phyloP scores from a whole-genome alignment of 2,113 vertebrate genomes.

The Hippopotamus amphibius region DNA sequence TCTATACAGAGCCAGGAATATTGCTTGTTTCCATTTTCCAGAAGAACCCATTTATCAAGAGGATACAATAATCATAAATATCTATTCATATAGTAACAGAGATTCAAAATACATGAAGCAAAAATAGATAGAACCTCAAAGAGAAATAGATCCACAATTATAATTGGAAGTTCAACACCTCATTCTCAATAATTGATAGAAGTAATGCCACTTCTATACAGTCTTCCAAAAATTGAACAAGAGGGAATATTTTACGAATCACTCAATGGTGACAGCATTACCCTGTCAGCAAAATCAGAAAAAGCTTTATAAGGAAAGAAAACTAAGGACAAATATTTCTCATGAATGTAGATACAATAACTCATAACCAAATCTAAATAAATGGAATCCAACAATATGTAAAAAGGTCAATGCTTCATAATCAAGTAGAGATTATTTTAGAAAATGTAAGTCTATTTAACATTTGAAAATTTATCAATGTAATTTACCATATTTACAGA shows the following conservation, averaged over 20 bases:
- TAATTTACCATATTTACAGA: neutral
- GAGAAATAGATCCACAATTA: neutral
- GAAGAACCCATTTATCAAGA: neutral
- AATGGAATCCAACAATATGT: neutral
- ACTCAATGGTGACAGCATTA: neutral
- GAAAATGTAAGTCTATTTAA: neutral
- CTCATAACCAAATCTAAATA: neutral
- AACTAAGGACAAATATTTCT: neutral
- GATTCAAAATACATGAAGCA: neutral
- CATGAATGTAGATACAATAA: neutral
- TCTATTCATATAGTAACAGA: neutral
- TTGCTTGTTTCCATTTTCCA: no score
- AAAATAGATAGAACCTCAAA: neutral
- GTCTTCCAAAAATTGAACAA: neutral
- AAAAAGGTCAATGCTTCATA: neutral
- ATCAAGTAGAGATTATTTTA: neutral
- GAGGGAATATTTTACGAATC: fast-evolving
- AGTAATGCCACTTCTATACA: neutral
- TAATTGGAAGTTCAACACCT: neutral
- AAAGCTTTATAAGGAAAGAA: neutral
- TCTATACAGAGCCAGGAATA: neutral
- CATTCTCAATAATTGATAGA: neutral
- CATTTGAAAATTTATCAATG: neutral
- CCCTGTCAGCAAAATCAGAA: neutral
- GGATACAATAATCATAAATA: neutral